phyloP scores from a whole-genome alignment of 2,888 invertebrate genomes.

The Automeris io region DNA sequence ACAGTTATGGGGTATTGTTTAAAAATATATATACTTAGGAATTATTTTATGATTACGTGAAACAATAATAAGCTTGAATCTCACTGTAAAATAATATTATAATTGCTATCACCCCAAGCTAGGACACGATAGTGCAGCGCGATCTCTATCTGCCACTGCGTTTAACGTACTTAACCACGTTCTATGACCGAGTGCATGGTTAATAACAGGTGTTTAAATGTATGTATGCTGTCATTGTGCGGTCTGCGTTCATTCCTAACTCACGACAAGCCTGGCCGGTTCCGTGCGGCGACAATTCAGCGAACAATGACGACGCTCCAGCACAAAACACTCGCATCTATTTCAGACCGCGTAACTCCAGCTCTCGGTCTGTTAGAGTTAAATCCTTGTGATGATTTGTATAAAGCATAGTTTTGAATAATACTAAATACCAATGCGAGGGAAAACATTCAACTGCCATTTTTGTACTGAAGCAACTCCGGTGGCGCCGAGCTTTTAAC shows the following conservation, averaged over 20 bases:
- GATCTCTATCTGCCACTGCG: constrained; percentile 70
- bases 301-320: constrained; percentile 74
- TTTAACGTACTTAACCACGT: constrained; percentile 61
- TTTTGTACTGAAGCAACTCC: constrained; percentile 71
- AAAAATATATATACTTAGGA: too few species aligned
- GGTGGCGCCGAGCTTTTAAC: constrained; percentile 73
- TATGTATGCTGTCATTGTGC: constrained; percentile 69
- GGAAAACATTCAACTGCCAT: constrained; percentile 75
- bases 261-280: constrained; percentile 72
- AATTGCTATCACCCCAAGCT: too few species aligned
- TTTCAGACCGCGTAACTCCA: constrained; percentile 61
- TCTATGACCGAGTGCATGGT: constrained; percentile 65
- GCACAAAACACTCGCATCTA: constrained; percentile 66
- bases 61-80: too few species aligned
- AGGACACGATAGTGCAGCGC: too few species aligned
- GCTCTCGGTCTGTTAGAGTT: constrained; percentile 24
- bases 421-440: constrained; percentile 37
- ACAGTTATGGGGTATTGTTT: too few species aligned
- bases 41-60: too few species aligned
- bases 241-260: constrained; percentile 60
- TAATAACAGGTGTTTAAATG: constrained; percentile 76
- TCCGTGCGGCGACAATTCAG: constrained; percentile 76
- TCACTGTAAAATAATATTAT: too few species aligned
- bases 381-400: constrained; percentile 21
- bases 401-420: constrained; percentile 33